These are phyloP conservation scores for Drosophila paulistorum DNA, from an alignment of 1,140 invertebrate genomes.

Conservation along the genomic window DNA sequence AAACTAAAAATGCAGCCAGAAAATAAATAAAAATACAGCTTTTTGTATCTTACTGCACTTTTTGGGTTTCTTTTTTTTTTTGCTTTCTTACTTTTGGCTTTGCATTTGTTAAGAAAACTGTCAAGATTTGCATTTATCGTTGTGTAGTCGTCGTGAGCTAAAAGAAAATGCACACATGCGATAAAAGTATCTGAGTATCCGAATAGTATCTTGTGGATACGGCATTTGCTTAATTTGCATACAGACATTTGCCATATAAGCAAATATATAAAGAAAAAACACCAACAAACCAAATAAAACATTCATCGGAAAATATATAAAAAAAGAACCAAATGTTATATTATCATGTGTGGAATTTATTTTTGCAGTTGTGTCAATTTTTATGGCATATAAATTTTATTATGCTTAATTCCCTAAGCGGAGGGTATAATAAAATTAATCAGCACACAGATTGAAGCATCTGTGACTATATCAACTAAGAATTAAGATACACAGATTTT, in stretches of 20 bases:
- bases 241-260: conserved; percentile 43
- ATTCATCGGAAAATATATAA: conserved; percentile 2
- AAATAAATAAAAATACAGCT: conserved; percentile 74
- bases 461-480: background rate
- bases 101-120: conserved; percentile 70
- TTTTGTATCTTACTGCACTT: conserved; percentile 1
- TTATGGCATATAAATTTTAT: conserved; percentile 65
- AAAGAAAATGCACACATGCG: conserved; percentile 70
- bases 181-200: conserved; percentile 63
- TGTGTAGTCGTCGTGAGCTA: conserved; percentile 53
- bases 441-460: background rate
- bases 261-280: conserved; percentile 41
- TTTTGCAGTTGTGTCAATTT: conserved; percentile 51
- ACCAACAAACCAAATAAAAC: conserved; percentile 18
- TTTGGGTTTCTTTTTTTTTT: background rate
- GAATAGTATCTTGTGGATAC: conserved; percentile 48
- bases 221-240: conserved; percentile 76
- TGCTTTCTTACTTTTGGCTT: background rate
- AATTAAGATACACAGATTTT: background rate
- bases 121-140: conserved; percentile 80
- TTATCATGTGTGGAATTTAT: conserved; percentile 39
- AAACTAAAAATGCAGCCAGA: conserved; percentile 52
- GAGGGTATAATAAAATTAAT: background rate
- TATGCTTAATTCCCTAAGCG: conserved; percentile 1
- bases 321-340: background rate